Percentiles rank a stretch among this genome's conserved stretches.
These are phyloP conservation scores for Liodrosophila aerea DNA, from an alignment of 2,888 invertebrate genomes.

Conservation along the genomic window DNA sequence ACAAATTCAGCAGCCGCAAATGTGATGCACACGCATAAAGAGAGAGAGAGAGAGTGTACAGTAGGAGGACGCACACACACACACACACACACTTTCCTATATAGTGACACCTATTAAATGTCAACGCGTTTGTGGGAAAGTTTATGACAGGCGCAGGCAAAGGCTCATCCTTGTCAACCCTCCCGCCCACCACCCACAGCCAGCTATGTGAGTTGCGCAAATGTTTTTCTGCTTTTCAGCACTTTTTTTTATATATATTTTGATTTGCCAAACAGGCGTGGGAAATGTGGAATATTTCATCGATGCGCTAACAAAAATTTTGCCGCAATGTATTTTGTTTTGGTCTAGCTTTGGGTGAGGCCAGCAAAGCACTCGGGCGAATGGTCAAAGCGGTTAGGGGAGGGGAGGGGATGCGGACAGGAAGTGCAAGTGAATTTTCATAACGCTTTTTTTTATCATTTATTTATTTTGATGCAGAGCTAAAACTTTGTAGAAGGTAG, in stretches of 20 bases:
- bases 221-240: conserved; percentile 41
- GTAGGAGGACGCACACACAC: conserved; percentile 12
- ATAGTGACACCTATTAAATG: conserved; percentile 57
- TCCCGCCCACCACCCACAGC: too few relatives aligned
- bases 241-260: conserved; percentile 13
- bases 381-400: too few relatives aligned
- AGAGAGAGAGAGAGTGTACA: background rate
- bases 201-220: conserved; percentile 10
- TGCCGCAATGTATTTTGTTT: conserved; percentile 29
- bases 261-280: background rate
- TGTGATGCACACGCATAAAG: background rate
- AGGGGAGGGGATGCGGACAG: background rate
- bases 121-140: conserved; percentile 44
- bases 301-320: conserved; percentile 38
- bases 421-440: conserved; percentile 31
- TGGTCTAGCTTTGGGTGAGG: background rate
- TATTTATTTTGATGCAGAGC: conserved; percentile 5
- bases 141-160: conserved; percentile 37
- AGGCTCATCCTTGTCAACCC: background rate
- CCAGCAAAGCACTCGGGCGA: background rate
- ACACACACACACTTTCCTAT: too few relatives aligned
- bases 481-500: conserved; percentile 1
- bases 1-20: conserved; percentile 38
- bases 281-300: conserved; percentile 32
- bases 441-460: conserved; percentile 36